phyloP scores from a whole-genome alignment of 2,113 vertebrate genomes.

The Sebastes fasciatus region DNA sequence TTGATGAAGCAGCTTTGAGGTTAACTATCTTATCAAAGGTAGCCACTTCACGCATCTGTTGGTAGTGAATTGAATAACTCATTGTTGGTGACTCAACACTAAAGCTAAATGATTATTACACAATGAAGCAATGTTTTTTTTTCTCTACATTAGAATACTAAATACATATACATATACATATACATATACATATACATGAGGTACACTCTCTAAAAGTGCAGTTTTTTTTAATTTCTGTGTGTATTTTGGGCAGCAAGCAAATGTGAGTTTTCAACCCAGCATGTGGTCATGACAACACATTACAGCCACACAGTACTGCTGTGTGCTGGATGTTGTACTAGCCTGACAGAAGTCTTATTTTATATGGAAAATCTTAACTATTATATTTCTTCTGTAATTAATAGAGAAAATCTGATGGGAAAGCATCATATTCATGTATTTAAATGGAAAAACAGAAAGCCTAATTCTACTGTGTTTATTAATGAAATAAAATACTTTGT shows the following conservation, averaged over 20 bases:
- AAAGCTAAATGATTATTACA: background rate
- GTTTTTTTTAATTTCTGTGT: background rate
- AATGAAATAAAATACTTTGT: too few species aligned
- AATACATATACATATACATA: background rate
- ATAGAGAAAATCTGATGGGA: too few species aligned
- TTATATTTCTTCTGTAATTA: too few species aligned
- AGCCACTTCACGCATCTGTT: background rate
- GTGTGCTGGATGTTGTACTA: background rate
- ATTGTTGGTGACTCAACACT: background rate
- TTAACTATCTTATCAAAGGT: too few species aligned
- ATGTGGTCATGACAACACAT: background rate
- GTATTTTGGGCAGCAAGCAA: background rate
- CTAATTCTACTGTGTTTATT: too few species aligned
- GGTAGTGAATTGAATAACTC: background rate
- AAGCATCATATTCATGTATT: too few species aligned
- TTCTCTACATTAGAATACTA: background rate
- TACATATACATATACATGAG: background rate
- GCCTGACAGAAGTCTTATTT: too few species aligned
- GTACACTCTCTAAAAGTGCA: background rate
- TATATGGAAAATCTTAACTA: too few species aligned
- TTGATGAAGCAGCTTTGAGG: background rate
- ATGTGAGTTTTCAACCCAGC: conserved; percentile 1
- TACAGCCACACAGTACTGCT: too few species aligned
- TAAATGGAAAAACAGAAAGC: too few species aligned
- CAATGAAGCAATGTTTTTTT: background rate